Percentiles rank a stretch among this genome's conserved stretches.
Conservation (phyloP, 1,140 invertebrate species). For the Oryzaephilus surinamensis region DNA sequence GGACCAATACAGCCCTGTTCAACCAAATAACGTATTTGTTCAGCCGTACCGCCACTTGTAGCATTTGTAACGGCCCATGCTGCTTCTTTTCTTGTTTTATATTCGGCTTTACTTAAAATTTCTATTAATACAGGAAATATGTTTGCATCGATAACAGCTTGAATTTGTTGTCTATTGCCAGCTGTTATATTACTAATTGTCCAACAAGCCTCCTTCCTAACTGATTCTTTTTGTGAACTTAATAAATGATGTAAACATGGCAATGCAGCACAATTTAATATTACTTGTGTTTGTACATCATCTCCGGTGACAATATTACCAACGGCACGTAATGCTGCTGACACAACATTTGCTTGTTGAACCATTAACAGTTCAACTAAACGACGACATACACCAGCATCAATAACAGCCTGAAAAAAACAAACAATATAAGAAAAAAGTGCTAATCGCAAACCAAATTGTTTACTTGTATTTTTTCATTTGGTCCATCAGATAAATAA, state of each 20-base stretch:
- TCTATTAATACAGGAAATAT: slow-evolving; percentile 90
- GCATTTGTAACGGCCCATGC: slow-evolving; percentile 98
- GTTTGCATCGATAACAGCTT: slow-evolving; percentile 91
- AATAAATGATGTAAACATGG: slow-evolving; percentile 76
- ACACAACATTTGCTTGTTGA: slow-evolving; percentile 82
- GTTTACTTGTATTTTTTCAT: slow-evolving; percentile 87
- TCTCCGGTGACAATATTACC: slow-evolving; percentile 98
- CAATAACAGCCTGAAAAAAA: slow-evolving; percentile 76
- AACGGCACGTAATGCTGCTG: slow-evolving; percentile 87
- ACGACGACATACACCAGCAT: slow-evolving; percentile 87
- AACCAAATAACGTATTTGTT: slow-evolving; percentile 70
- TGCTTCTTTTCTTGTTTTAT: slow-evolving; percentile 94
- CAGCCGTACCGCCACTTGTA: slow-evolving; percentile 86
- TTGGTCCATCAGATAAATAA: slow-evolving; percentile 92
- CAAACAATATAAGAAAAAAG: neutral
- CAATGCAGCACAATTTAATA: slow-evolving; percentile 83
- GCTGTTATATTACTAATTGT: slow-evolving; percentile 97
- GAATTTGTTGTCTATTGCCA: slow-evolving; percentile 88
- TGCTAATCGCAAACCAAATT: too few relatives aligned
- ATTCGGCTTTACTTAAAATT: slow-evolving; percentile 84
- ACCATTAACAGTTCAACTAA: slow-evolving; percentile 92
- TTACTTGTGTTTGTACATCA: slow-evolving; percentile 92
- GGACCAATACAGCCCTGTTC: slow-evolving; percentile 81
- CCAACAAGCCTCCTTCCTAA: slow-evolving; percentile 96
- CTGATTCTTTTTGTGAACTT: slow-evolving; percentile 67